phyloP scores from a whole-genome alignment of 2,888 invertebrate species.

The Andrena minutula region DNA sequence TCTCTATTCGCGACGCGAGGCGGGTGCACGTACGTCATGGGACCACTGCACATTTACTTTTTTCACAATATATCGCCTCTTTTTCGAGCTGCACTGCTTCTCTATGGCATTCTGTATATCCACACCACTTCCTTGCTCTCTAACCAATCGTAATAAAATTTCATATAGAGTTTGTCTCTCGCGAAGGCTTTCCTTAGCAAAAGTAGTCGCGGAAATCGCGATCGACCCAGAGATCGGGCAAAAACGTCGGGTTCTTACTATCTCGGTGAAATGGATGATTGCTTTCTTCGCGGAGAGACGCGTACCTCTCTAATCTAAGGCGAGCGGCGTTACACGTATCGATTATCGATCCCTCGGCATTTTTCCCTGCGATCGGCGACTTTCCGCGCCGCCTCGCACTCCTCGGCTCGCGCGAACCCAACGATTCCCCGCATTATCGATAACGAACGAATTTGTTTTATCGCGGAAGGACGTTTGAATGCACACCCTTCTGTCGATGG shows the following conservation, averaged over 20 bases:
- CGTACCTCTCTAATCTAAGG: neutral
- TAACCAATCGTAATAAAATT: neutral
- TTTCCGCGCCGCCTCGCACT: neutral
- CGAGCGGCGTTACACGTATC: slow-evolving; percentile 12
- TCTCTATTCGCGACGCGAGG: no score
- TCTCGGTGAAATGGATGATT: slow-evolving; percentile 21
- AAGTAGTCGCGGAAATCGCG: neutral
- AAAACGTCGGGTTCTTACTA: neutral
- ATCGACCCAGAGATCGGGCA: slow-evolving; percentile 10
- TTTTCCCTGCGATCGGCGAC: neutral
- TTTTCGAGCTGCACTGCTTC: no score
- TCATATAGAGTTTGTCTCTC: neutral
- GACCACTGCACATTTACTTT: no score
- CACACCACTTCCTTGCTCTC: neutral
- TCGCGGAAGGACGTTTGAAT: slow-evolving; percentile 1
- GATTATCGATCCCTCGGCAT: slow-evolving; percentile 25
- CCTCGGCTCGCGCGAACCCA: neutral
- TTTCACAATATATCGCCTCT: no score
- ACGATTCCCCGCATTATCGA: slow-evolving; percentile 13
- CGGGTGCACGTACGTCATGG: no score
- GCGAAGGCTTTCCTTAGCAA: neutral
- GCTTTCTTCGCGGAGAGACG: neutral
- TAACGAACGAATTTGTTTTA: slow-evolving; percentile 16
- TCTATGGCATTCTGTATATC: no score
- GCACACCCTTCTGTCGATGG: neutral